Evolutionary conservation across 2,888 invertebrate genomes (phyloP), one percentile per base, ranked within the genome.

Genomic region (Atrina japonica): DNA sequence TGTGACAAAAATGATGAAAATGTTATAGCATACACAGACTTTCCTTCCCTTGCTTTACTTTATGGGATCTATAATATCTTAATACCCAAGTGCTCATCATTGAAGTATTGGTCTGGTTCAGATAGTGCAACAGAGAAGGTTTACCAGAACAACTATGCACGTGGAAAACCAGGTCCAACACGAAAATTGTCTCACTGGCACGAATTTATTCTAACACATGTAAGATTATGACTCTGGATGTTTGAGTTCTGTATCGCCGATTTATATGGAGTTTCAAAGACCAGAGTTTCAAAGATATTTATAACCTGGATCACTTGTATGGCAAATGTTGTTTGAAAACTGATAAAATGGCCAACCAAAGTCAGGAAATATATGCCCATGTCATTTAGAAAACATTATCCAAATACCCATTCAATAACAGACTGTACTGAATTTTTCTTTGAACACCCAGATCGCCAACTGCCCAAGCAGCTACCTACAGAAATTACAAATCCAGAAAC

Each of bases 251-350:
- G 27, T 16, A 27, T 55, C 11, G 55, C n/a, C 5, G 30, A 55
- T 55, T 3, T 55, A 18, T 21, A 21, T 50, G 50, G 50, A 50
- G 50, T 63, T 40, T 63, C 30, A 18, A 35, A 40, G 11, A 16
- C 63, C 14, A 16, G 63, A 47, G 50, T 63, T 63, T 63, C 63
- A 18, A 30, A 63, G 9, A 63, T 63, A 35, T 63, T 63, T 21
- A 63, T 50, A 30, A 63, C 63, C 30, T 63, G 63, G 63, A 63
- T 63, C 11, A 63, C 63, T 27, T 63, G 30, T 35, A 50, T 63
- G 52, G 49, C 35, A 49, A 50, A 30, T 18, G n/a, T 49, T 11
- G 23, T 50, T 35, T 49, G 50, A 35, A 40, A 50, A 21, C 40
- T 63, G 6, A 52, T 53, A 35, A 43, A 59, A 21, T 59, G 59